Evolutionary conservation across 2,888 invertebrate species (phyloP), one percentile per base, ranked within the genome.

Genomic region (Melipona beecheii): DNA sequence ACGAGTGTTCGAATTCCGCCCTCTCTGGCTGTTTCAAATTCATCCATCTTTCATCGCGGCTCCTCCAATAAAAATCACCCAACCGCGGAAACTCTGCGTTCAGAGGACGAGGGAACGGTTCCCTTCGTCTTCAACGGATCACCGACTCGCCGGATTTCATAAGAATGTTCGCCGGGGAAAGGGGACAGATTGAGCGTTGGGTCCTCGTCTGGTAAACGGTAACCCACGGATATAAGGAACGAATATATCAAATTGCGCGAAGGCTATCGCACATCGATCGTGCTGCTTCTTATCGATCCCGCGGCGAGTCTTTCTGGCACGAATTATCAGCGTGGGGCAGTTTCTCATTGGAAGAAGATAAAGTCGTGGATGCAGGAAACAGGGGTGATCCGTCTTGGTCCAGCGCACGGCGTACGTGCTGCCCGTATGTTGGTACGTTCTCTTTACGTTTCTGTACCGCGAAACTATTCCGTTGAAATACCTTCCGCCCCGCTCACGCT

Each of bases 281-380:
- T 31, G 62, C 24, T 27, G 13, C 64, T 64, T 65, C 50, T 70
- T 66, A 50, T 64, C 77, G 31, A 15, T 27, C 50, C 17, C 19
- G 6, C 13, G 43, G 52, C 21, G 54, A 31, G 36, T 60, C 27
- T 64, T 58, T 74, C 77, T 54, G 64, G 43, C 9, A 1, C 43
- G 83, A 82, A 83, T 82, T 82, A 83, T 69, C 56, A 54, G n/a
- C n/a, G 68, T 11, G 70, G 19, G 49, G 60, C 75, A 64, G 72
- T 83, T 83, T 64, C 83, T 76, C 72, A 68, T 76, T 58, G 72
- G 64, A 52, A 19, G 74, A 60, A 75, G 83, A 76, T 83, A 83
- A 82, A 82, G 31, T 58, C 64, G 66, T 56, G 71, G 36, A 81
- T 68, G 56, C 31, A n/a, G 62, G 65, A 65, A 77, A 77, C 58